These are phyloP conservation scores for Cosmia trapezina DNA, from an alignment of 2,888 invertebrate species.

Conservation along the genomic window DNA sequence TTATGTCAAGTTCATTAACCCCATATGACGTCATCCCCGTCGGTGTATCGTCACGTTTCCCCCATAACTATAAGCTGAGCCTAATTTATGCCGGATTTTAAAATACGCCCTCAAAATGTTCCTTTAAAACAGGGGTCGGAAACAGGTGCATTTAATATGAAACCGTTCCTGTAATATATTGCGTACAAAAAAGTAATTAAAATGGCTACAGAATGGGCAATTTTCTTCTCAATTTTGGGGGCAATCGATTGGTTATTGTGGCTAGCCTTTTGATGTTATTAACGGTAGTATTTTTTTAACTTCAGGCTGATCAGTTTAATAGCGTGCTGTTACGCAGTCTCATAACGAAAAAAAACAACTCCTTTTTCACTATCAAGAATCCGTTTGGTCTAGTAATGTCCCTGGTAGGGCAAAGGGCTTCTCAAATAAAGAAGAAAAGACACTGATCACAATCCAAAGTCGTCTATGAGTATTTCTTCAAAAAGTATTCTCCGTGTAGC, in stretches of 20 bases:
- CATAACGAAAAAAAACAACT: neutral
- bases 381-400: neutral
- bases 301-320: neutral
- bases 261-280: neutral
- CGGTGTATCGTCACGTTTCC: constrained; percentile 57
- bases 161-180: constrained; percentile 28
- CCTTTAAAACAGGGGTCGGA: constrained; percentile 19
- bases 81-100: constrained; percentile 58
- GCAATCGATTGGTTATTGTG: constrained; percentile 25
- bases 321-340: neutral
- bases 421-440: neutral
- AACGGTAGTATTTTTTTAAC: constrained; percentile 12
- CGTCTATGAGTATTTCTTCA: too few relatives aligned
- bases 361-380: neutral
- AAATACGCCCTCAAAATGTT: constrained; percentile 44
- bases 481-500: too few relatives aligned
- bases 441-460: neutral
- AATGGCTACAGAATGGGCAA: constrained; percentile 13
- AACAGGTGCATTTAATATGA: constrained; percentile 53
- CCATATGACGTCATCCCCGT: constrained; percentile 66
- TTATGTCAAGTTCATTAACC: constrained; percentile 75
- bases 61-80: constrained; percentile 53
- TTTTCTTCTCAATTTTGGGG: constrained; percentile 13
- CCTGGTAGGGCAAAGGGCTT: neutral
- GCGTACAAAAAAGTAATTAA: constrained; percentile 34